These are phyloP conservation scores for Myotis findleyi DNA, from an alignment of 2,797 vertebrate genomes.

Conservation along the genomic window DNA sequence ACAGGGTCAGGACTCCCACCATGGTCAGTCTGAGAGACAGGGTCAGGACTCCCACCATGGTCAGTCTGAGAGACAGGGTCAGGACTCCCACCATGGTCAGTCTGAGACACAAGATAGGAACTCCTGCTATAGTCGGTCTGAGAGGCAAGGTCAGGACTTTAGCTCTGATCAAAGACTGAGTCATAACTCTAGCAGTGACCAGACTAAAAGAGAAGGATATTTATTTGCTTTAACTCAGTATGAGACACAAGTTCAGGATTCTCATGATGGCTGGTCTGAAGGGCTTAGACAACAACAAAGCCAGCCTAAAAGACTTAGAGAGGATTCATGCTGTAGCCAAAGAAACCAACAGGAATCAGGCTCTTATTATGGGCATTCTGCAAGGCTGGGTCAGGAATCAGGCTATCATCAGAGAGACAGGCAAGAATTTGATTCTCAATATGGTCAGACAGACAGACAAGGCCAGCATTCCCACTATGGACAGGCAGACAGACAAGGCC, in stretches of 20 bases:
- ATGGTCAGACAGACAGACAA: not conserved
- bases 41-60: not conserved
- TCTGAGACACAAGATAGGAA: not conserved
- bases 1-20: not conserved
- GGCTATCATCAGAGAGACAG: not conserved
- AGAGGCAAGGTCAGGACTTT: not conserved
- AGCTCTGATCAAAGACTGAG: conserved; percentile 35
- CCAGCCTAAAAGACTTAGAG: conserved; percentile 57
- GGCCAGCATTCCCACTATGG: accelerated
- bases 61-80: not conserved
- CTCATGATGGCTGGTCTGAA: conserved; percentile 36
- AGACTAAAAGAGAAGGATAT: conserved; percentile 41
- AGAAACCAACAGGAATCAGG: conserved; percentile 29
- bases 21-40: conserved; percentile 42
- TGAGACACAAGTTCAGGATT: conserved; percentile 47
- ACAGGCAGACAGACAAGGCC: not conserved
- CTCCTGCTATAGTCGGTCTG: not conserved
- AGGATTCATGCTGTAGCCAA: conserved; percentile 43
- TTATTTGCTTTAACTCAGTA: conserved; percentile 54
- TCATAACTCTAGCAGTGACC: conserved; percentile 10
- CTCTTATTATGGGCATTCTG: conserved; percentile 34
- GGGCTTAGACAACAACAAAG: not conserved
- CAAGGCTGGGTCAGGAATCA: conserved; percentile 1
- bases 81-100: conserved; percentile 3
- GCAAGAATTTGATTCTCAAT: not conserved